phyloP scores from a whole-genome alignment of 2,113 vertebrate genomes.

The Forbesichthys agassizii region DNA sequence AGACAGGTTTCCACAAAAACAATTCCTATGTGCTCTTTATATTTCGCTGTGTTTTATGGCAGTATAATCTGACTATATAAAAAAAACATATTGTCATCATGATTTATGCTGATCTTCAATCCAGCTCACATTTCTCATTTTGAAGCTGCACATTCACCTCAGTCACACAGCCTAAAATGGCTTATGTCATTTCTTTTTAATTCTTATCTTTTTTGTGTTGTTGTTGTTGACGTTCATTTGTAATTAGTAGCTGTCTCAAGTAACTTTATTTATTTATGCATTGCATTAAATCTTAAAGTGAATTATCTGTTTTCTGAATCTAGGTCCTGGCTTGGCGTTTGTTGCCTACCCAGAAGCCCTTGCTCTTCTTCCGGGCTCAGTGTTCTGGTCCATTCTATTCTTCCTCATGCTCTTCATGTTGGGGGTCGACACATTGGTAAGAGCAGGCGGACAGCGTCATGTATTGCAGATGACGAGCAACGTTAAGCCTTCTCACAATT shows the following conservation, averaged over 20 bases:
- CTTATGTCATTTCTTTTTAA: too few species aligned
- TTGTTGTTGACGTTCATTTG: not conserved
- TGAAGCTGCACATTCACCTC: too few species aligned
- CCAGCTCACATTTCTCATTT: too few species aligned
- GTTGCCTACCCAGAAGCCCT: conserved; percentile 85
- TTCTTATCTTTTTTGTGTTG: too few species aligned
- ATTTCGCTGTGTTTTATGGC: too few species aligned
- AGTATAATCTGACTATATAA: too few species aligned
- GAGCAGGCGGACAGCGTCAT: not conserved
- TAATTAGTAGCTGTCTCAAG: conserved; percentile 3
- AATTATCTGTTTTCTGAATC: not conserved
- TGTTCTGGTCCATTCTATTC: conserved; percentile 83
- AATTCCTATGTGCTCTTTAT: not conserved
- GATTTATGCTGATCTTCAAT: too few species aligned
- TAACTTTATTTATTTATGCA: not conserved
- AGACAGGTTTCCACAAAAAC: not conserved
- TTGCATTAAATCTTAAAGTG: too few species aligned
- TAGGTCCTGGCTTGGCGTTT: conserved; percentile 83
- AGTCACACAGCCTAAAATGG: too few species aligned
- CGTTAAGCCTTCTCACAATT: not conserved
- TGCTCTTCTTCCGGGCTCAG: conserved; percentile 80
- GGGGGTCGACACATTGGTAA: conserved; percentile 82
- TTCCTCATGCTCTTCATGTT: conserved; percentile 85
- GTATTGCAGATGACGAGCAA: not conserved
- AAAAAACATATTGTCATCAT: too few species aligned